A percentile compares a stretch with the other conserved stretches of the same genome.
Evolutionary conservation across 2,888 invertebrate genomes (phyloP).

Genomic region (Taphrorychus bicolor): DNA sequence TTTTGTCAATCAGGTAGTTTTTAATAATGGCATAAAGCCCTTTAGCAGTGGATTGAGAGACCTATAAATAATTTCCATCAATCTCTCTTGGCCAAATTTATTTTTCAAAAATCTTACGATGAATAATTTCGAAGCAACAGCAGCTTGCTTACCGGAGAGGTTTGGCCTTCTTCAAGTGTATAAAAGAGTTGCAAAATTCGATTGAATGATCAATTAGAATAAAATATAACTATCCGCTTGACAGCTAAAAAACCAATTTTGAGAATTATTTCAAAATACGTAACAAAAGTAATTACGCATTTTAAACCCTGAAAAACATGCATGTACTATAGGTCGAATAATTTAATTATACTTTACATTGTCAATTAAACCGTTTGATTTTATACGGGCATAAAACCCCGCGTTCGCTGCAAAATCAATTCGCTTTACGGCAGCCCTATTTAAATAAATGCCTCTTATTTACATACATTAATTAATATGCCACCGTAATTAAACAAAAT

Average conservation of each 20-base stretch:
- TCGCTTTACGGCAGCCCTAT: slow-evolving; percentile 3
- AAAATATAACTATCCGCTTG: too few relatives aligned
- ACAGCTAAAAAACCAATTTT: neutral
- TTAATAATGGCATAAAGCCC: too few relatives aligned
- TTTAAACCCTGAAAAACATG: neutral
- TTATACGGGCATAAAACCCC: slow-evolving; percentile 10
- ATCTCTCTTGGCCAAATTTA: too few relatives aligned
- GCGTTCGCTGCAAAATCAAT: slow-evolving; percentile 1
- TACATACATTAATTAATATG: slow-evolving; percentile 28
- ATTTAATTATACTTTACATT: slow-evolving; percentile 7
- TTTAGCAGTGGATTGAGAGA: too few relatives aligned
- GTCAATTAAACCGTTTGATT: slow-evolving; percentile 9
- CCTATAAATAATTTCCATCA: too few relatives aligned
- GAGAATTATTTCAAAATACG: neutral
- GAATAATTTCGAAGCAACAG: too few relatives aligned
- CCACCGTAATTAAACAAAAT: slow-evolving; percentile 22
- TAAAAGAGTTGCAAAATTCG: too few relatives aligned
- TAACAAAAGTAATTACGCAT: neutral
- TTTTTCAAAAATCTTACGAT: too few relatives aligned
- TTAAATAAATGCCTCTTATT: slow-evolving; percentile 12
- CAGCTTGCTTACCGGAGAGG: too few relatives aligned
- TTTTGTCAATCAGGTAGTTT: too few relatives aligned
- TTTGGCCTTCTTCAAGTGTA: too few relatives aligned
- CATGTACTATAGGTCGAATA: neutral
- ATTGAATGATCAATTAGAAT: too few relatives aligned